A percentile compares a stretch with the other conserved stretches of the same genome.
Conservation (phyloP, 2,113 vertebrate species). For the Clarias macrocephalus region DNA sequence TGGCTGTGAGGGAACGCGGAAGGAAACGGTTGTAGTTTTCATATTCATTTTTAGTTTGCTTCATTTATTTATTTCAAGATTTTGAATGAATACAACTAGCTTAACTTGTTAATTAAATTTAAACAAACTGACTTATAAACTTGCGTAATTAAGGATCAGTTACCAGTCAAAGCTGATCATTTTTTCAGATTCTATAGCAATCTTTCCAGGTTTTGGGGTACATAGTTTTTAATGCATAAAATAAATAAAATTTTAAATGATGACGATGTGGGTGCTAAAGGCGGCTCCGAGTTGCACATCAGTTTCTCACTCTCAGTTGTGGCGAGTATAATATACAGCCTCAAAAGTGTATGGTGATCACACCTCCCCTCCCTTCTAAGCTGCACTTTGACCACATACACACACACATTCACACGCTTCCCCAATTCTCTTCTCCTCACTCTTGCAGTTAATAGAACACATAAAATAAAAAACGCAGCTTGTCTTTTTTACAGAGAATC, state of each 20-base stretch:
- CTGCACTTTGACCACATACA: neutral
- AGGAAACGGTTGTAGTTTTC: neutral
- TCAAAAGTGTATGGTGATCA: conserved; percentile 31
- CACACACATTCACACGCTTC: neutral
- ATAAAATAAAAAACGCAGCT: neutral
- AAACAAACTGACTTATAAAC: neutral
- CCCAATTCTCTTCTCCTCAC: neutral
- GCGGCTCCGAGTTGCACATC: neutral
- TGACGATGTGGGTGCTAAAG: neutral
- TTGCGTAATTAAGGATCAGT: neutral
- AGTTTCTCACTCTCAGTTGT: neutral
- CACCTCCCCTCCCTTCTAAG: neutral
- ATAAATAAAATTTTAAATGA: neutral
- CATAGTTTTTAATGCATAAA: neutral
- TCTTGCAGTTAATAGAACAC: neutral
- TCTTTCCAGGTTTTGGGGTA: neutral
- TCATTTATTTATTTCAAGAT: neutral
- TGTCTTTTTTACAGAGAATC: neutral
- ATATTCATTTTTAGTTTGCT: neutral
- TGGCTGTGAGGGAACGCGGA: too few species aligned
- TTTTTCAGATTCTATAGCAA: neutral
- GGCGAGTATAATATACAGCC: neutral
- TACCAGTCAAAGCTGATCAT: too few species aligned
- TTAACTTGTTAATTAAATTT: neutral
- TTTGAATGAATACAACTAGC: neutral